Base-by-base conservation (phyloP, 2,888 invertebrate genomes). In the Luperina testacea region DNA sequence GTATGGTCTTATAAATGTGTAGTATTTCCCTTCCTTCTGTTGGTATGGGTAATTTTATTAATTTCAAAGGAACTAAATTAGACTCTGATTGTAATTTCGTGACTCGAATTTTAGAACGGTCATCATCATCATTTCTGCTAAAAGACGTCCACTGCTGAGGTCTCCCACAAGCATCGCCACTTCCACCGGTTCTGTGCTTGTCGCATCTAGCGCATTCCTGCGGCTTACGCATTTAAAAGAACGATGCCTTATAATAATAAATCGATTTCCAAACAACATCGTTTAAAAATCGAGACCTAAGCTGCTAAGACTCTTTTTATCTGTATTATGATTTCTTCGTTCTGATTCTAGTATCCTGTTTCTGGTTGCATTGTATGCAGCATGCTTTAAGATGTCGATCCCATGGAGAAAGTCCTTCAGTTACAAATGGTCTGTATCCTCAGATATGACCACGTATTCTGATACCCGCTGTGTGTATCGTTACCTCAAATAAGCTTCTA, bases 401-500 rank as follows among this genome's bases (percentile, higher is more conserved):
- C 24, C 24, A 11, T 24, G 64, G 11, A 64, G 5, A 38, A 38
- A 13, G 11, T 24, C 13, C 6, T 64, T 24, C 38, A 64, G 64
- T 13, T 11, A 24, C 64, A 24, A n/a, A n/a, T 64, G 0, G 38
- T 64, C 38, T 64, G 24, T 20, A 20, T 0, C 11, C 32, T 32
- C 17, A 20, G 32, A 20, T 63, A 63, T 32, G 4, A 32, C 4
- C 17, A 32, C 32, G 20, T 27, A 32, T 32, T 61, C 7, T 27
- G 15, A 64, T 38, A 64, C 64, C 5, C 64, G 11, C 64, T 64
- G 38, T 38, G 11, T 20, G 68, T 53, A 63, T 57, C 53, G 38
- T 27, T 69, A 80, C 17, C 27, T 5, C 45, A 75, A 63, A 63
- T 74, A 63, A 63, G 53, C 53, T 57, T 38, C 61, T 38, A 15